A percentile compares a stretch with the other conserved stretches of the same genome.
Conservation (phyloP, 2,888 invertebrate species). For the Sialis lutaria region DNA sequence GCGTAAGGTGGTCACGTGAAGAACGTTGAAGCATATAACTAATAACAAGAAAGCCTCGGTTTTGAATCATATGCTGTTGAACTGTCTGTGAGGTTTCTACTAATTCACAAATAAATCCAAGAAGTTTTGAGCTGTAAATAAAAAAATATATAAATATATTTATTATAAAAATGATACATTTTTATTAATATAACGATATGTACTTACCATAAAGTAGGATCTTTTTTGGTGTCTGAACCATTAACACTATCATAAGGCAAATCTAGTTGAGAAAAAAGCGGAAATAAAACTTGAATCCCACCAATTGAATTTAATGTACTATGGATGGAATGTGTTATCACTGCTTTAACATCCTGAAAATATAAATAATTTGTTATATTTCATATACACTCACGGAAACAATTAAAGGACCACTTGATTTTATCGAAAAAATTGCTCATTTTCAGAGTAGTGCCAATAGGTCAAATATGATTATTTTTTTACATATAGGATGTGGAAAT, state of each 20-base stretch:
- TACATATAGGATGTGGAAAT: too few species aligned
- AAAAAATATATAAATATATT: slow-evolving; percentile 7
- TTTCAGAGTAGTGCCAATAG: too few species aligned
- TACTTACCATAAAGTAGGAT: slow-evolving; percentile 74
- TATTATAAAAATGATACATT: neutral
- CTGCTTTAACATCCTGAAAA: slow-evolving; percentile 92
- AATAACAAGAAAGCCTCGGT: slow-evolving; percentile 94
- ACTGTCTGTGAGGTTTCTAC: slow-evolving; percentile 94
- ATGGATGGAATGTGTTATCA: slow-evolving; percentile 98
- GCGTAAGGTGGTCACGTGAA: slow-evolving; percentile 81
- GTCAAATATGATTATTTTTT: too few species aligned
- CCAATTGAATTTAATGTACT: slow-evolving; percentile 97
- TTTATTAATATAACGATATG: slow-evolving; percentile 4
- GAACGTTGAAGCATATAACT: slow-evolving; percentile 92
- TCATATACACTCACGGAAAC: too few species aligned
- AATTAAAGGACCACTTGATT: too few species aligned
- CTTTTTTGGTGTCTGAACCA: slow-evolving; percentile 58
- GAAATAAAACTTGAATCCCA: slow-evolving; percentile 95
- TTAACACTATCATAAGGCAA: slow-evolving; percentile 71
- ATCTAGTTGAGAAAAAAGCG: slow-evolving; percentile 94
- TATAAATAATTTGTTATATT: slow-evolving; percentile 8
- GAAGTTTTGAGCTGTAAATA: slow-evolving; percentile 67
- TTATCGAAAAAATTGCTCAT: too few species aligned
- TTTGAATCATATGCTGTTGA: slow-evolving; percentile 98
- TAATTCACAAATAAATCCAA: slow-evolving; percentile 94